Percentiles rank a stretch among this genome's conserved stretches.
Conservation (phyloP, 2,888 invertebrate genomes). For the Agrochola lota region DNA sequence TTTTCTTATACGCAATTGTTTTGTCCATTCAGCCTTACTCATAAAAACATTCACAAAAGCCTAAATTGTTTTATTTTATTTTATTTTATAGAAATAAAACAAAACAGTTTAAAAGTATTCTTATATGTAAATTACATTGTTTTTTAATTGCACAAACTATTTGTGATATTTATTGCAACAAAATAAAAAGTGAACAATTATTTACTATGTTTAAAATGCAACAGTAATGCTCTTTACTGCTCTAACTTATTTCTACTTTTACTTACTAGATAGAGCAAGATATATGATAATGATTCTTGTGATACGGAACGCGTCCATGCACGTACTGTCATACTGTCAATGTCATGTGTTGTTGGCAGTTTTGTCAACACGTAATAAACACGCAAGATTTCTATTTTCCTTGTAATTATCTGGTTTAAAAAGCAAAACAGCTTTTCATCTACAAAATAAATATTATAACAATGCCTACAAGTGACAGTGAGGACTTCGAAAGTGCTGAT, state of each 20-base stretch:
- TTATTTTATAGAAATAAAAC: not conserved
- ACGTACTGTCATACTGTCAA: slow-evolving; percentile 45
- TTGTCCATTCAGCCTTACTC: slow-evolving; percentile 31
- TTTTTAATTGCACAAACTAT: too few relatives aligned
- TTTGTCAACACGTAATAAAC: slow-evolving; percentile 64
- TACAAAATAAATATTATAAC: slow-evolving; percentile 15
- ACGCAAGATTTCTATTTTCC: slow-evolving; percentile 23
- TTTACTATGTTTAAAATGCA: not conserved
- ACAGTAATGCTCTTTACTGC: not conserved
- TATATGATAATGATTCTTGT: not conserved
- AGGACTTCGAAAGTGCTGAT: slow-evolving; percentile 94
- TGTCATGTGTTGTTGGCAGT: slow-evolving; percentile 65
- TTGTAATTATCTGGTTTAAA: slow-evolving; percentile 5
- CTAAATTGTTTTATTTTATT: not conserved
- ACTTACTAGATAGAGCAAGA: not conserved
- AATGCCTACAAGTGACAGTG: slow-evolving; percentile 94
- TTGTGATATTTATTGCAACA: not conserved
- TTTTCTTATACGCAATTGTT: slow-evolving; percentile 14
- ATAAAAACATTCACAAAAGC: too few relatives aligned
- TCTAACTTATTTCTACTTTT: not conserved
- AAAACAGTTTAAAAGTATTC: too few relatives aligned
- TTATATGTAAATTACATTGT: not conserved
- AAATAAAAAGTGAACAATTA: not conserved
- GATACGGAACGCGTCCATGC: slow-evolving; percentile 42
- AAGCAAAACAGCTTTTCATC: slow-evolving; percentile 13